Base-by-base conservation (phyloP, 2,797 vertebrate species). In the Notolepis coatsorum region DNA sequence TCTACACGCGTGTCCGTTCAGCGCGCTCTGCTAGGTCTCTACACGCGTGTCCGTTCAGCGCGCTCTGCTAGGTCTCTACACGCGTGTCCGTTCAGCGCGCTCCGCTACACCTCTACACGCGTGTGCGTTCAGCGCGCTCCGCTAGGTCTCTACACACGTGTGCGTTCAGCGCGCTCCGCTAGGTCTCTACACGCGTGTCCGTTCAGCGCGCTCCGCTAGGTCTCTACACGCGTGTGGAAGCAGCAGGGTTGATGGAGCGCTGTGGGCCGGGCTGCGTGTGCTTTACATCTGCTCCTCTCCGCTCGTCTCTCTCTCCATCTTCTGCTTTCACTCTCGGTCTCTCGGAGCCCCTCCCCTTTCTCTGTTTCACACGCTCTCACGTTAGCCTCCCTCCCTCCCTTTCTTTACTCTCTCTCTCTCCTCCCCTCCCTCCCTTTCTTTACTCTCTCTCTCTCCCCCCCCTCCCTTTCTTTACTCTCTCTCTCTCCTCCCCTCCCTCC, bases 301-400 rank as follows among this genome's bases (percentile, higher is more conserved):
- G 15, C 3, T 18, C 4, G n/a, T 23, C 2, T 25, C 23, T 7
- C 43, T 21, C 27, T 47, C 2, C 1, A 35, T 52, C 60, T 20
- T 12, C 10, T 35, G 41, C 24, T 56, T 42, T 60, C 10, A 41
- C 24, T 56, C 45, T 60, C 10, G 0, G 27, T 21, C 57, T 41
- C 55, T 35, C 18, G n/a, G n/a, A n/a, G n/a, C n/a, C n/a, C n/a
- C n/a, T n/a, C n/a, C n/a, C n/a, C n/a, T n/a, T n/a, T 68, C 54
- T 68, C 47, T 7, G 15, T 61, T 65, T 73, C 52, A 67, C 51
- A 50, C 17, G 41, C 24, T 45, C 7, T 10, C 27, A 6, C 30
- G 12, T 55, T 18, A 39, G 21, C 46, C 13, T 28, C 68, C 67
- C 33, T 33, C 42, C 61, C 64, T 37, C 37, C 47, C 10, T 7